Evolutionary conservation across 2,113 vertebrate species (phyloP), one percentile per base, ranked within the genome.

Genomic region (Naja naja): DNA sequence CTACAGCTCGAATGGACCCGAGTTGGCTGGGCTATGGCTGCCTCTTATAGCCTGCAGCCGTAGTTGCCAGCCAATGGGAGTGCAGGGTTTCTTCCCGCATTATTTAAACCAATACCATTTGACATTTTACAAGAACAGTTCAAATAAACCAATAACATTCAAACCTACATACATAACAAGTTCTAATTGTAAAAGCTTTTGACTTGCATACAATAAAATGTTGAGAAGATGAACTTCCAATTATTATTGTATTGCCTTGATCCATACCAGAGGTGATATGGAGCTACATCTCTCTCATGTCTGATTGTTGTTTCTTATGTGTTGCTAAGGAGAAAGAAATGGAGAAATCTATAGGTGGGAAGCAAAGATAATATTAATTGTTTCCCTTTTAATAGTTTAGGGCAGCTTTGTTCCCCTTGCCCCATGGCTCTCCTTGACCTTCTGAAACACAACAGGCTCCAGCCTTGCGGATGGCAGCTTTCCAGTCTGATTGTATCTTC

Each of bases 261-360:
- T 64, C 11, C 11, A 12, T 64, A 64, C 60, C 60, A 45, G 45
- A 45, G 45, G 4, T 5, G 45, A 5, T 45, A 47, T 94, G 89
- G 69, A 96, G 91, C 60, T 92, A 27, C 34, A 45, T 91, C 90
- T 94, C 60, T 94, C 20, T 95, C 74, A 8, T 3, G 45, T 90
- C 92, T 90, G 49, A 85, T 9, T 0, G 14, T 34, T 93, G 69
- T 49, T 93, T n/a, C 92, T 88, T 95, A 47, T 34, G 55, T 69
- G 85, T 85, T 91, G 60, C 94, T 92, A 95, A 93, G 55, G 20
- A 91, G 94, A 93, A 95, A 97, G 87, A 81, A 95, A 87, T 0
- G 1, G 58, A 91, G 90, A 93, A 34, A 0, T 0, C 53, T 91
- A 27, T 23, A 85, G 90, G 90, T 95, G 89, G 92, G 3, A 91